Evolutionary conservation across 2,888 invertebrate species (phyloP), one percentile per base, ranked within the genome.

Genomic region (Chesias legatella): DNA sequence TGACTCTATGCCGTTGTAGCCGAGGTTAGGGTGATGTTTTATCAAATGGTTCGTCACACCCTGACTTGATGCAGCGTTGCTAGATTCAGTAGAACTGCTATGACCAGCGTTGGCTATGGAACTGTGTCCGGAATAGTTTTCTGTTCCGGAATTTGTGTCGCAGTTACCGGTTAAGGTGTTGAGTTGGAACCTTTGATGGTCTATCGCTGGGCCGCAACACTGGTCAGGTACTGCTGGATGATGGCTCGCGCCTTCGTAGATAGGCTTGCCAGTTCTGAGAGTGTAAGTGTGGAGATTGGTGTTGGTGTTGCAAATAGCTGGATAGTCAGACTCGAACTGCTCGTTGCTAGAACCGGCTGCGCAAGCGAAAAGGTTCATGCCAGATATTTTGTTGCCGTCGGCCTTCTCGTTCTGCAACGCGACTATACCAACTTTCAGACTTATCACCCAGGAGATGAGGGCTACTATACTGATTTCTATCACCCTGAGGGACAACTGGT

Each of bases 381-480:
- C 94, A 0, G 94, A 92, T 11, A 93, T 91, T 63, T 91, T 91
- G 36, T 89, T 89, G 0, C 90, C 89, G 35, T 90, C 90, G 28
- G 90, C 88, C 65, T 95, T 95, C 64, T 95, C 95, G 38, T 95
- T 91, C 53, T 93, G 93, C 34, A 94, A 88, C 51, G 80, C 77
- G 1, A 79, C 86, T 34, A 88, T 84, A 3, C 86, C 90, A 1
- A 90, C 90, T 67, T 91, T 91, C 11, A 94, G 85, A 35, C 96
- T 95, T 30, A 95, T 95, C 6, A 97, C 96, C 91, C 96, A 97
- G 0, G 94, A 94, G 57, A 96, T 90, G 37, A 96, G 89, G 3
- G 94, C 93, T 58, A 97, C 95, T 63, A 97, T 94, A n/a, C 94
- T 92, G 29, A 97, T 92, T 79, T 98, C 98, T 35, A 96, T 91